phyloP scores from a whole-genome alignment of 2,113 vertebrate species.

The Aptenodytes patagonicus region DNA sequence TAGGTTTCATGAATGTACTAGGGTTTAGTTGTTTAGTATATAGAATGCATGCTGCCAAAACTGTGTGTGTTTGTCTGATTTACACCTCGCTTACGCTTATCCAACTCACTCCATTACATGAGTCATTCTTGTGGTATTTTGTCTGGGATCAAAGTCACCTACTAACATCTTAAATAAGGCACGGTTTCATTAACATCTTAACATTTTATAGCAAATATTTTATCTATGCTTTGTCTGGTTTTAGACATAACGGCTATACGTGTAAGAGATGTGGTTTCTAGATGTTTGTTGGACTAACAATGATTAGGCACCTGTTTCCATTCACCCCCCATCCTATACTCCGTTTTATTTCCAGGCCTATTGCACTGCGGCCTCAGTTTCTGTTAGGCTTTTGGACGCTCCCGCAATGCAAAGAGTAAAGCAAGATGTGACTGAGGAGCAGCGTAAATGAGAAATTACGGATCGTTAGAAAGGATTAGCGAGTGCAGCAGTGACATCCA shows the following conservation, averaged over 20 bases:
- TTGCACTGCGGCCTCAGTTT: not conserved
- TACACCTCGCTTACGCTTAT: not conserved
- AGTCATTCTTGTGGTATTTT: not conserved
- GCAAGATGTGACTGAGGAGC: not conserved
- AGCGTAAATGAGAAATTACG: not conserved
- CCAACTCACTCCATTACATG: not conserved
- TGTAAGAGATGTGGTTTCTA: not conserved
- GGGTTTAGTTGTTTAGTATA: not conserved
- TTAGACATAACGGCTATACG: not conserved
- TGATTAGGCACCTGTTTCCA: not conserved
- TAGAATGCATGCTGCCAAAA: not conserved
- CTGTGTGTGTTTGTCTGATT: not conserved
- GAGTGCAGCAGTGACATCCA: not conserved
- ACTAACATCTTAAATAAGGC: not conserved
- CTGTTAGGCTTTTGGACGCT: not conserved
- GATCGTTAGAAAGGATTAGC: not conserved
- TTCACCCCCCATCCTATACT: not conserved
- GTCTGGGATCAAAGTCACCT: not conserved
- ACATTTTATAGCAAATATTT: not conserved
- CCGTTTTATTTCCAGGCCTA: not conserved
- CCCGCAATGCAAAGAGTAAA: not conserved
- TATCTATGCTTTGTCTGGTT: not conserved
- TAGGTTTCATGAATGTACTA: not conserved
- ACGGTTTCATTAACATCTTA: not conserved
- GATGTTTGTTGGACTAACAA: not conserved